Evolutionary conservation across 2,113 vertebrate species (phyloP).

Genomic region (Irena cyanogastra): DNA sequence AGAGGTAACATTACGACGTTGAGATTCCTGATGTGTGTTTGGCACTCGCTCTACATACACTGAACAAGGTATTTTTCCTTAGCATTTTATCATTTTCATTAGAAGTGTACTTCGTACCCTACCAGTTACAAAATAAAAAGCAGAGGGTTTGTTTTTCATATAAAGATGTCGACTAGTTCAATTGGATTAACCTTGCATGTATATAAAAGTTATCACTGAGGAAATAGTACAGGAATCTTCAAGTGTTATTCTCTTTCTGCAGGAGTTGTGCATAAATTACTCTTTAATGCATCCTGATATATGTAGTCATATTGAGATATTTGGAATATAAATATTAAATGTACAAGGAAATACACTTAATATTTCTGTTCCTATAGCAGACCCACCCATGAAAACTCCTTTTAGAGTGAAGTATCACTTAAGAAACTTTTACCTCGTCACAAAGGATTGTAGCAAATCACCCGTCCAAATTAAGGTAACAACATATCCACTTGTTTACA

Average conservation of each 20-base stretch:
- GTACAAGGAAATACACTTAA: slow-evolving; percentile 70
- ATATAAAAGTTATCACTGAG: slow-evolving; percentile 12
- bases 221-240: slow-evolving; percentile 51
- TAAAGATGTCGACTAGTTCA: background rate
- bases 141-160: background rate
- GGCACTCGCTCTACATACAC: slow-evolving; percentile 54
- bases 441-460: slow-evolving; percentile 42
- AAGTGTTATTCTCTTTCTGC: slow-evolving; percentile 13
- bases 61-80: slow-evolving; percentile 34
- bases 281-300: slow-evolving; percentile 64
- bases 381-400: slow-evolving; percentile 28
- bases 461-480: slow-evolving; percentile 2
- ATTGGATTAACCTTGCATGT: background rate
- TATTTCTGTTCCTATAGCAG: slow-evolving; percentile 52
- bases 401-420: slow-evolving; percentile 36
- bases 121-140: background rate
- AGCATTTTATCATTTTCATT: background rate
- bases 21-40: slow-evolving; percentile 64
- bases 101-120: background rate
- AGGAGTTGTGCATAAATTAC: slow-evolving; percentile 28
- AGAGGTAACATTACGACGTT: slow-evolving; percentile 48
- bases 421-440: slow-evolving; percentile 43
- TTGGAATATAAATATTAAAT: slow-evolving; percentile 69
- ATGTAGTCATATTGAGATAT: slow-evolving; percentile 53
- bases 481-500: slow-evolving; percentile 37